These are phyloP conservation scores for Acanthoscelides obtectus DNA, from an alignment of 2,888 invertebrate genomes.

Conservation along the genomic window DNA sequence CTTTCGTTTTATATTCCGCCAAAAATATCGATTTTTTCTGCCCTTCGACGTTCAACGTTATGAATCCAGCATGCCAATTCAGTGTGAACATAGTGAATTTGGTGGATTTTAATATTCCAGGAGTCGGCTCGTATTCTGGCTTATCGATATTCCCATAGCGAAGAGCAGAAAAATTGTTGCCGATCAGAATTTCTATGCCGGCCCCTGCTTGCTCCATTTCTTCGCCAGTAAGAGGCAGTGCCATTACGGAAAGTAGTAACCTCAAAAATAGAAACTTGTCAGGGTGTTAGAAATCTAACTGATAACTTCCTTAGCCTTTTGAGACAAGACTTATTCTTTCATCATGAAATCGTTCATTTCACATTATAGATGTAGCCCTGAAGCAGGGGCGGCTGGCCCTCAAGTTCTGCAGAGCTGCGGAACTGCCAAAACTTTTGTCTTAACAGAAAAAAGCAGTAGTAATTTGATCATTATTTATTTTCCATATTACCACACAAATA, in stretches of 20 bases:
- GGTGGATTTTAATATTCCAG: slow-evolving; percentile 45
- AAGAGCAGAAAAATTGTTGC: slow-evolving; percentile 43
- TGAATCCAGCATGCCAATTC: slow-evolving; percentile 49
- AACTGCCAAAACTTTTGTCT: too few relatives aligned
- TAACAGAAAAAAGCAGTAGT: too few relatives aligned
- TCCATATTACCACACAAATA: too few relatives aligned
- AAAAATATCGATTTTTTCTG: slow-evolving; percentile 47
- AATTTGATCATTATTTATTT: too few relatives aligned
- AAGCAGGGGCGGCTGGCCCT: too few relatives aligned
- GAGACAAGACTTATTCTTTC: too few relatives aligned
- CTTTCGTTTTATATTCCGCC: slow-evolving; percentile 47
- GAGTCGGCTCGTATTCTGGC: slow-evolving; percentile 43
- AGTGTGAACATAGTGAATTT: slow-evolving; percentile 50
- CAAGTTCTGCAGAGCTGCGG: too few relatives aligned
- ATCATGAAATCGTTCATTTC: too few relatives aligned
- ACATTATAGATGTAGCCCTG: too few relatives aligned
- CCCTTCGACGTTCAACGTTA: slow-evolving; percentile 44
- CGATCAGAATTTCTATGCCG: slow-evolving; percentile 50
- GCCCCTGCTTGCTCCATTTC: slow-evolving; percentile 46
- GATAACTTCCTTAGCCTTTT: background rate
- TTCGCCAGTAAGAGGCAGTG: slow-evolving; percentile 46
- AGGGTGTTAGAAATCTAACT: background rate
- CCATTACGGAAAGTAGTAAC: slow-evolving; percentile 47
- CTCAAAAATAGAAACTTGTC: background rate
- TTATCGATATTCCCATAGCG: slow-evolving; percentile 43